Evolutionary conservation across 2,797 vertebrate species (phyloP).

Genomic region (Thripadectes ignobilis): DNA sequence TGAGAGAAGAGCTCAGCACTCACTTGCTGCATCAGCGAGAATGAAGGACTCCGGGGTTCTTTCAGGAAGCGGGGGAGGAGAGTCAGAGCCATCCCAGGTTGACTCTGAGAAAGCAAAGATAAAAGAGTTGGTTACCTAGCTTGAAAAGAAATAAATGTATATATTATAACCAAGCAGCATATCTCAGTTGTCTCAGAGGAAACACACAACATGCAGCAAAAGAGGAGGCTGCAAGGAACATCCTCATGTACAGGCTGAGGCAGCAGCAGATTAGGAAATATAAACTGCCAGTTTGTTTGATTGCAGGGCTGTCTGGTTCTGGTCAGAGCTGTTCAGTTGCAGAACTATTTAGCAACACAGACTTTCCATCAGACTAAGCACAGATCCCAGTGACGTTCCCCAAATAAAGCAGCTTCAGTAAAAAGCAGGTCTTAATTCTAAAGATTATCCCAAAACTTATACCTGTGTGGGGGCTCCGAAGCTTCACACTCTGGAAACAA

Average conservation of each 20-base stretch:
- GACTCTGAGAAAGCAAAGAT: constrained; percentile 37
- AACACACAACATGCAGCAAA: background rate
- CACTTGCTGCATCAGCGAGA: constrained; percentile 81
- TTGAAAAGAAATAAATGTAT: background rate
- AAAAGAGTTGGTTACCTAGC: background rate
- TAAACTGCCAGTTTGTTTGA: background rate
- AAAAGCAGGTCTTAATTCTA: background rate
- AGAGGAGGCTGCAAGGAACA: background rate
- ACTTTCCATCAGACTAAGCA: background rate
- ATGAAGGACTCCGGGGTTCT: constrained; percentile 91
- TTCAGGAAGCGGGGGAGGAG: constrained; percentile 88
- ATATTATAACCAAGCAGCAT: background rate
- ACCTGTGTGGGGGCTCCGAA: constrained; percentile 70
- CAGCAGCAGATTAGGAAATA: background rate
- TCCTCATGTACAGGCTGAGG: background rate
- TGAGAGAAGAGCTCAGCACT: constrained; percentile 28
- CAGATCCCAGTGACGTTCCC: background rate
- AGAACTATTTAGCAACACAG: background rate
- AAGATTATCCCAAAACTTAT: constrained; percentile 4
- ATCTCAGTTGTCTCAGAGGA: background rate
- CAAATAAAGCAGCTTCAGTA: background rate
- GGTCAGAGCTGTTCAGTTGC: background rate
- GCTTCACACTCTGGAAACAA: constrained; percentile 72
- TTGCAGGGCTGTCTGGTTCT: background rate
- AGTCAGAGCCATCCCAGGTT: constrained; percentile 53